Conservation (phyloP, 1,140 invertebrate species). For the Ladona fulva region DNA sequence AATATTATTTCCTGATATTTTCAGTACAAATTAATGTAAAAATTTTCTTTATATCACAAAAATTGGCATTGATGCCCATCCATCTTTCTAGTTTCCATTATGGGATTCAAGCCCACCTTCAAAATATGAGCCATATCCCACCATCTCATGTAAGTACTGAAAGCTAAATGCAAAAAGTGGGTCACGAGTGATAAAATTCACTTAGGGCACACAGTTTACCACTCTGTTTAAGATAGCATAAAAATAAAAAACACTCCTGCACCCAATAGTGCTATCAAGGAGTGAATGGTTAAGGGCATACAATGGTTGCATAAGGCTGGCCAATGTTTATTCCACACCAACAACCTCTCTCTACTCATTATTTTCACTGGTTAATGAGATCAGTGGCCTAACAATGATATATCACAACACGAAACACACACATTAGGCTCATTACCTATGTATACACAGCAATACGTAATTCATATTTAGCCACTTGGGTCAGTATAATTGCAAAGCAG, state of each 20-base stretch:
- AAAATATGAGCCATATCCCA: neutral
- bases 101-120: neutral
- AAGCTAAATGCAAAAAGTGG: neutral
- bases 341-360: neutral
- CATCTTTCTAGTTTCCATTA: neutral
- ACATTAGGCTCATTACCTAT: constrained; percentile 5
- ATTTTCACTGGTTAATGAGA: constrained; percentile 10
- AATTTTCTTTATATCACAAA: neutral
- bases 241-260: neutral
- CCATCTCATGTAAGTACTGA: neutral
- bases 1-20: constrained; percentile 5
- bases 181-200: neutral
- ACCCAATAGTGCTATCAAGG: neutral
- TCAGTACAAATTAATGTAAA: constrained; percentile 7
- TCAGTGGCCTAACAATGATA: constrained; percentile 9
- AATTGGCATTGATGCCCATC: neutral
- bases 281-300: neutral
- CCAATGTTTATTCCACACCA: neutral
- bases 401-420: constrained; percentile 5
- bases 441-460: neutral
- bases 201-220: neutral
- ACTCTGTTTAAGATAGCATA: neutral
- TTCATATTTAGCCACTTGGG: neutral
- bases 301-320: neutral
- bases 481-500: neutral